phyloP scores from a whole-genome alignment of 2,797 vertebrate genomes.

The Acrocephalus scirpaceus region DNA sequence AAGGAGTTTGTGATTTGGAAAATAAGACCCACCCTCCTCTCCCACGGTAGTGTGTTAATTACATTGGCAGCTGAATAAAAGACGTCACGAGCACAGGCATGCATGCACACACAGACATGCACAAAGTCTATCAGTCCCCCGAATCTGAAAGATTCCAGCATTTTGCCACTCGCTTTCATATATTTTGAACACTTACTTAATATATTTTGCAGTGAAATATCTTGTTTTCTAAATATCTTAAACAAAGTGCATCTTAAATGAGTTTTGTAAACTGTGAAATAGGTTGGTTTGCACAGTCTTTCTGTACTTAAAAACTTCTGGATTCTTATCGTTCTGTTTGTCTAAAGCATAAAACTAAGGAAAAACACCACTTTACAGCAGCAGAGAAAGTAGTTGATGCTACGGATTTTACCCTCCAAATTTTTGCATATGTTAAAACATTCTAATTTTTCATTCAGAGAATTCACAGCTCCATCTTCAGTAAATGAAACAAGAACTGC shows the following conservation, averaged over 20 bases:
- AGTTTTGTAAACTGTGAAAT: slow-evolving; percentile 7
- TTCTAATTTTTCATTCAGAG: background rate
- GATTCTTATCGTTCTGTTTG: background rate
- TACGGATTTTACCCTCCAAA: background rate
- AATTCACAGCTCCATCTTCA: slow-evolving; percentile 6
- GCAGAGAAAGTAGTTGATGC: background rate
- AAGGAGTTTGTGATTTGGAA: background rate
- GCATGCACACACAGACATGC: background rate
- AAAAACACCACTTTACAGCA: background rate
- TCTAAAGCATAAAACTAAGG: background rate
- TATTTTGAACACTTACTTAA: background rate
- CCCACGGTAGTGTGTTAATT: background rate
- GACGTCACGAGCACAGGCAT: background rate
- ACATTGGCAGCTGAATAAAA: slow-evolving; percentile 23
- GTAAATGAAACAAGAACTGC: background rate
- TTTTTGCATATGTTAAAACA: slow-evolving; percentile 8
- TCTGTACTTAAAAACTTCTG: background rate
- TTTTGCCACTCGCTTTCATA: slow-evolving; percentile 7
- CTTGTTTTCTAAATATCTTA: slow-evolving; percentile 12
- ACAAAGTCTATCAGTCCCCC: background rate
- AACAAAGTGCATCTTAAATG: background rate
- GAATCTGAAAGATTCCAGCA: background rate
- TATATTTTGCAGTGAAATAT: background rate
- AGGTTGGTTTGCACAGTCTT: background rate
- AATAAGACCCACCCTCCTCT: background rate